Conservation (phyloP, 2,888 invertebrate species). For the Ormyrus nitidulus region DNA sequence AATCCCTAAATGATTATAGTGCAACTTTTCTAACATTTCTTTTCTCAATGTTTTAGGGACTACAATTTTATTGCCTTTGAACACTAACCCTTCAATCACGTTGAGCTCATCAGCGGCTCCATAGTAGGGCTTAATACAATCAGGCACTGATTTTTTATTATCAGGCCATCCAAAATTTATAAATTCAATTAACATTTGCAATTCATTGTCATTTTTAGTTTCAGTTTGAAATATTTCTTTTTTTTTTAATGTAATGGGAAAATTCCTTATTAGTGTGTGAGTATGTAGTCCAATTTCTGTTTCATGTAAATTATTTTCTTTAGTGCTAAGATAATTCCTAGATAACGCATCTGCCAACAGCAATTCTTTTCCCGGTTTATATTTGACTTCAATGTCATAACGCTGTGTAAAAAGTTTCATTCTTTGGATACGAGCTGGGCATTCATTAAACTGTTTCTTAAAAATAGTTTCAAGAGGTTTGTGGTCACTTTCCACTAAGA, state of each 20-base stretch:
- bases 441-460: too few relatives aligned
- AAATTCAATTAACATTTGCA: constrained; percentile 37
- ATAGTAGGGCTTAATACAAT: constrained; percentile 46
- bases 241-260: constrained; percentile 12
- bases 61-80: constrained; percentile 53
- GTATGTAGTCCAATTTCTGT: constrained; percentile 47
- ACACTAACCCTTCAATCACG: constrained; percentile 51
- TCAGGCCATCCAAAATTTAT: constrained; percentile 61
- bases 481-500: too few relatives aligned
- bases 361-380: too few relatives aligned
- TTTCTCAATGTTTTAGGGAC: constrained; percentile 58
- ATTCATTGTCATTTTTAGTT: constrained; percentile 49
- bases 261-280: background rate
- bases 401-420: too few relatives aligned
- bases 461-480: too few relatives aligned
- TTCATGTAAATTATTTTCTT: constrained; percentile 18
- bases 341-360: constrained; percentile 57
- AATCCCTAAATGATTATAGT: constrained; percentile 62
- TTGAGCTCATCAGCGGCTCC: constrained; percentile 34
- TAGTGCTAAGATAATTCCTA: constrained; percentile 53
- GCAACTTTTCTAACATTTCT: constrained; percentile 60
- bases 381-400: too few relatives aligned
- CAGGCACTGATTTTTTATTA: constrained; percentile 51
- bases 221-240: constrained; percentile 29
- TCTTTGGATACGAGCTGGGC: too few relatives aligned